Conservation (phyloP, 2,113 vertebrate species). For the Oncorhynchus nerka region DNA sequence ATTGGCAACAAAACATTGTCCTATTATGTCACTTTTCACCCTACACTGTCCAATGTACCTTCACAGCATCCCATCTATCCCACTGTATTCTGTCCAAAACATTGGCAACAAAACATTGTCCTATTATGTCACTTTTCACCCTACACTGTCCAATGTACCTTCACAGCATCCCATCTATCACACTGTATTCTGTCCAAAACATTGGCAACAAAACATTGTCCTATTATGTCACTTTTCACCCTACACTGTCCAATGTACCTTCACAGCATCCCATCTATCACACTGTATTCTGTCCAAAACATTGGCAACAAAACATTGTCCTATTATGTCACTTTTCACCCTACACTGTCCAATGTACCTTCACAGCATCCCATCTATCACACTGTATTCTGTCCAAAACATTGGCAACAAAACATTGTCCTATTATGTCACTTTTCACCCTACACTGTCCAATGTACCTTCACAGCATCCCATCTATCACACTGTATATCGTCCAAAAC, state of each 20-base stretch:
- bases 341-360: conserved; percentile 21
- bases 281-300: conserved; percentile 16
- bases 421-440: neutral
- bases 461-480: neutral
- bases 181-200: conserved; percentile 16
- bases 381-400: conserved; percentile 16
- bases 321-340: neutral
- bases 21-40: neutral
- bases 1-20: no score
- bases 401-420: no score
- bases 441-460: conserved; percentile 21
- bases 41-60: conserved; percentile 21
- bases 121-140: neutral
- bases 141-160: conserved; percentile 21
- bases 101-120: no score
- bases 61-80: neutral
- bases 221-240: neutral
- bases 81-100: conserved; percentile 16
- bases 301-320: no score
- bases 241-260: conserved; percentile 21
- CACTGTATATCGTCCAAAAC: conserved; percentile 27
- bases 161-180: neutral
- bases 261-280: neutral
- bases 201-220: no score
- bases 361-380: neutral